Conservation (phyloP, 2,888 invertebrate species). For the Scaptomyza cyrtandrae region DNA sequence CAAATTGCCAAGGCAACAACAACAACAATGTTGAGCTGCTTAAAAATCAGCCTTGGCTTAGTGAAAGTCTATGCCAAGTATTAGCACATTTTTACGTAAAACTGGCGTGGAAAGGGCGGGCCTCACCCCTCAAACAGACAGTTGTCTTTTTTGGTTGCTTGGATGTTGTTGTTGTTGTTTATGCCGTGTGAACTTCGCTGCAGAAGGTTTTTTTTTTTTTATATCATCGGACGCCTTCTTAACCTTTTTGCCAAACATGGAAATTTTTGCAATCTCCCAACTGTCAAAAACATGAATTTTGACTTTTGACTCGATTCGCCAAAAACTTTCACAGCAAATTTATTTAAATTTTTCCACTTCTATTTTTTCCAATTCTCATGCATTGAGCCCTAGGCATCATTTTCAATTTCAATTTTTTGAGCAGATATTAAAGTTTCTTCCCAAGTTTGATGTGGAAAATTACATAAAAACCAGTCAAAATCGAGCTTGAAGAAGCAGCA, state of each 20-base stretch:
- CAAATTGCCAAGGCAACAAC: conserved; percentile 42
- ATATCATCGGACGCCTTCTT: conserved; percentile 33
- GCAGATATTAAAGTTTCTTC: conserved; percentile 8
- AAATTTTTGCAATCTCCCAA: conserved; percentile 65
- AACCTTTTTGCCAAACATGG: conserved; percentile 51
- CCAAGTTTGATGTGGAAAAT: not conserved
- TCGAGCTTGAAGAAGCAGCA: not conserved
- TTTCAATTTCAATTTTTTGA: conserved; percentile 14
- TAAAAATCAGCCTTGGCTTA: conserved; percentile 39
- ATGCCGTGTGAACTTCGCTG: conserved; percentile 52
- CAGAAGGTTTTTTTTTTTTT: conserved; percentile 14
- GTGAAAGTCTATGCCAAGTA: conserved; percentile 53
- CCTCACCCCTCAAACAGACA: conserved; percentile 24
- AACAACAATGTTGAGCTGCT: conserved; percentile 24
- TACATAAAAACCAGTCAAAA: not conserved
- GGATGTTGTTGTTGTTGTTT: conserved; percentile 15
- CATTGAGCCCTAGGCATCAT: conserved; percentile 5
- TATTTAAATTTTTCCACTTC: conserved; percentile 27
- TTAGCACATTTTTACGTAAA: conserved; percentile 51
- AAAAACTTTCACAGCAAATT: conserved; percentile 38
- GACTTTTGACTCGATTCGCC: conserved; percentile 50
- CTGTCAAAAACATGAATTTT: conserved; percentile 66
- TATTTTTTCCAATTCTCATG: conserved; percentile 5
- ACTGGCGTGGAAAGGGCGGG: conserved; percentile 34
- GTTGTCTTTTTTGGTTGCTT: conserved; percentile 35